phyloP scores from a whole-genome alignment of 2,888 invertebrate genomes.

The Aspidiotus destructor region DNA sequence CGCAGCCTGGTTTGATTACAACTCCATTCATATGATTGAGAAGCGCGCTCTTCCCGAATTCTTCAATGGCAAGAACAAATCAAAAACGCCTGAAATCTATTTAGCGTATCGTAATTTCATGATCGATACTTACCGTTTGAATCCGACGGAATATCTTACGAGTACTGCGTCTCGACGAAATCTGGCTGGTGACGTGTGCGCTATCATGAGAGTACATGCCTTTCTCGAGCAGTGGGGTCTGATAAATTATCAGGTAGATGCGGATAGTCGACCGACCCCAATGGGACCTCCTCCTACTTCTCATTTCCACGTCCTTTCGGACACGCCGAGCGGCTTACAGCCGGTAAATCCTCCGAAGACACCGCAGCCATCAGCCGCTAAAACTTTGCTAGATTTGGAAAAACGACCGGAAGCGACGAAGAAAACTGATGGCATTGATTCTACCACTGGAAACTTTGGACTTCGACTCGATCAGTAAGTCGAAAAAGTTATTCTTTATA shows the following conservation, averaged over 20 bases:
- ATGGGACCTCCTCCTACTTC: conserved; percentile 99
- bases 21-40: conserved; percentile 94
- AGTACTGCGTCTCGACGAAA: conserved; percentile 95
- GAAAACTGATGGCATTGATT: conserved; percentile 43
- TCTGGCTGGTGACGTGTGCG: conserved; percentile 96
- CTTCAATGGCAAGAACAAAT: conserved; percentile 96
- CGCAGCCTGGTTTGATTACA: conserved; percentile 99
- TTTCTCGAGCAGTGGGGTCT: conserved; percentile 99
- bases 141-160: conserved; percentile 96
- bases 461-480: conserved; percentile 78
- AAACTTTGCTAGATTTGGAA: conserved; percentile 63
- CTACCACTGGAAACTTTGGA: conserved; percentile 58
- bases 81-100: conserved; percentile 96
- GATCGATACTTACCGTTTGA: conserved; percentile 95
- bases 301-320: conserved; percentile 96
- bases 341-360: conserved; percentile 76
- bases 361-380: conserved; percentile 69
- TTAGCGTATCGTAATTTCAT: conserved; percentile 98
- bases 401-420: conserved; percentile 45
- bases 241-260: conserved; percentile 87
- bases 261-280: conserved; percentile 84
- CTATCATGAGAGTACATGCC: conserved; percentile 97
- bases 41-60: conserved; percentile 95
- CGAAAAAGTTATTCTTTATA: background rate
- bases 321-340: conserved; percentile 95